Base-by-base conservation (phyloP, 53 echinoderm and acorn worm species). In the Echinarachnius parma region DNA sequence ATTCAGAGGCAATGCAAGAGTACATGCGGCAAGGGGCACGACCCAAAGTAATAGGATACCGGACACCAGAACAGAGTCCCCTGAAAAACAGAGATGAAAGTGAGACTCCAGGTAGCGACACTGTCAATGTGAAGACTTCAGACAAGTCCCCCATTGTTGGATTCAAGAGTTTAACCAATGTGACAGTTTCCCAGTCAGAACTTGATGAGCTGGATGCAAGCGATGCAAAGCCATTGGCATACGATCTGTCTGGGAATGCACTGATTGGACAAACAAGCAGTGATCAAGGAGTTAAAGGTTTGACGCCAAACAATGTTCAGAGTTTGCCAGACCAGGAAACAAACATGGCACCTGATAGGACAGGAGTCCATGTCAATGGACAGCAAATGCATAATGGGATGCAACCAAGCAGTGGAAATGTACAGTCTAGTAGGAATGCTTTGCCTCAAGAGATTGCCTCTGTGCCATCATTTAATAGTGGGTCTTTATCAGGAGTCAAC, bases 11-110 rank as follows among this genome's bases (percentile, higher is more conserved):
- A 55, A 92, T 92, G 92, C 78, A 92, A 29, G 87, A 83, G 44
- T 92, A 92, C 52, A 76, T 92, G 45, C 59, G 81, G 28, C 92
- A 92, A 47, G 92, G 92, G 35, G 92, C 92, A 29, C 56, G 92
- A 77, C 92, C 92, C 4, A 92, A 92, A 69, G 80, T 81, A 34
- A 59, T 59, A 5, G 78, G 70, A 16, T 60, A 61, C 60, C 28
- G 47, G 35, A 79, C 66, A 4, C 79, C 79, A 29, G 66, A 79
- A 30, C 81, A 87, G 50, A 87, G 87, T 46, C 87, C 87, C 3
- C 53, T 76, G 29, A 87, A 87, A 37, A 69, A 53, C 70, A 62
- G 76, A 31, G 36, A 5, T 35, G 56, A 44, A 9, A 57, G 22
- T n/a, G 82, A 77, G 21, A 44, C 53, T 8, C 24, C 25, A 53